Evolutionary conservation across 2,888 invertebrate species (phyloP).

Genomic region (Prosapia bicincta): DNA sequence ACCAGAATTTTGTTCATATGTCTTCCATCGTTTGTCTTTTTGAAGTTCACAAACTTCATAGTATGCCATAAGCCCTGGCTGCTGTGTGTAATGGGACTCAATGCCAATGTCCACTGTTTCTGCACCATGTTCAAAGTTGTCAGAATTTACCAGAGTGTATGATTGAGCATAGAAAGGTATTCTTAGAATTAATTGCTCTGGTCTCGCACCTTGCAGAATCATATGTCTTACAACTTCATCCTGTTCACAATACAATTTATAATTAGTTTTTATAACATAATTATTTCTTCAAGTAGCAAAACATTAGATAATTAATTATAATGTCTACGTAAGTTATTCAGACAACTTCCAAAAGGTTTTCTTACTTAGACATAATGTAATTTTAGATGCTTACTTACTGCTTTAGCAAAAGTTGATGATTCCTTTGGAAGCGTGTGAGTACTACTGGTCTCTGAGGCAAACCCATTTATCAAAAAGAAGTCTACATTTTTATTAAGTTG

Average conservation of each 20-base stretch:
- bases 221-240: constrained; percentile 80
- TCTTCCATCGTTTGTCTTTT: constrained; percentile 54
- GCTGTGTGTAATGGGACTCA: constrained; percentile 59
- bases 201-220: constrained; percentile 71
- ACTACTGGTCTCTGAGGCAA: constrained; percentile 51
- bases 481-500: constrained; percentile 60
- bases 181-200: constrained; percentile 75
- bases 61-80: constrained; percentile 64
- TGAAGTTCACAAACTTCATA: constrained; percentile 60
- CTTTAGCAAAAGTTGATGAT: neutral
- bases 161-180: constrained; percentile 82
- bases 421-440: neutral
- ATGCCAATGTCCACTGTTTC: constrained; percentile 58
- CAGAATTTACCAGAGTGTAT: constrained; percentile 59
- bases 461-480: constrained; percentile 66
- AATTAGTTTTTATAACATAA: too few species aligned
- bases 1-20: constrained; percentile 58
- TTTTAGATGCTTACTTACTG: neutral
- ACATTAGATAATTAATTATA: too few species aligned
- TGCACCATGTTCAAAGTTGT: constrained; percentile 55
- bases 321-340: too few species aligned
- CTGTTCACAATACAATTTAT: too few species aligned
- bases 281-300: too few species aligned
- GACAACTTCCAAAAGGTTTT: too few species aligned
- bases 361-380: too few species aligned